Conservation (phyloP, 2,113 vertebrate species). For the Pan paniscus region DNA sequence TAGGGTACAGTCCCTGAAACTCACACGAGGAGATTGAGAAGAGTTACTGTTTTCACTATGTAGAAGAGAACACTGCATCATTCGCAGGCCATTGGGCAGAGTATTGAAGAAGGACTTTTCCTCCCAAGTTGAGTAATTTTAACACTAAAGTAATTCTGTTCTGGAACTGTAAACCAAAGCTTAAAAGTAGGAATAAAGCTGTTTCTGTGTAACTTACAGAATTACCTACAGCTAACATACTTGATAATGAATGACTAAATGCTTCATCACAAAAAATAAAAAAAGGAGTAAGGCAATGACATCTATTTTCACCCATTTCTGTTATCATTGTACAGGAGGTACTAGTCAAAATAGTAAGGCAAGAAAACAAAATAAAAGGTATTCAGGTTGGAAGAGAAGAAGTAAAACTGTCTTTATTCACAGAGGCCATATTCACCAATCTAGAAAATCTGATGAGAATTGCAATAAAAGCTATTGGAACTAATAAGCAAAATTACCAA, state of each 20-base stretch:
- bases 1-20: background rate
- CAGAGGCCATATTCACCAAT: background rate
- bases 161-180: background rate
- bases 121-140: background rate
- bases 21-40: background rate
- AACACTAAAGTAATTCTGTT: background rate
- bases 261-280: background rate
- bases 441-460: background rate
- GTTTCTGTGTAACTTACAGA: background rate
- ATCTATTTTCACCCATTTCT: background rate
- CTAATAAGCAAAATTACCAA: background rate
- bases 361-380: background rate
- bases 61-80: background rate
- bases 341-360: background rate
- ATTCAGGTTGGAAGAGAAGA: background rate
- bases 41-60: background rate
- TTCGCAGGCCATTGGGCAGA: background rate
- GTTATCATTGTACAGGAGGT: background rate
- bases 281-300: background rate
- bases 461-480: background rate
- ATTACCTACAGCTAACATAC: background rate
- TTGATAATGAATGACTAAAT: background rate
- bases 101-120: background rate
- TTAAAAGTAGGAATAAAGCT: background rate
- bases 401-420: background rate